phyloP scores from a whole-genome alignment of 2,113 vertebrate genomes.

The Cyprinus carpio region DNA sequence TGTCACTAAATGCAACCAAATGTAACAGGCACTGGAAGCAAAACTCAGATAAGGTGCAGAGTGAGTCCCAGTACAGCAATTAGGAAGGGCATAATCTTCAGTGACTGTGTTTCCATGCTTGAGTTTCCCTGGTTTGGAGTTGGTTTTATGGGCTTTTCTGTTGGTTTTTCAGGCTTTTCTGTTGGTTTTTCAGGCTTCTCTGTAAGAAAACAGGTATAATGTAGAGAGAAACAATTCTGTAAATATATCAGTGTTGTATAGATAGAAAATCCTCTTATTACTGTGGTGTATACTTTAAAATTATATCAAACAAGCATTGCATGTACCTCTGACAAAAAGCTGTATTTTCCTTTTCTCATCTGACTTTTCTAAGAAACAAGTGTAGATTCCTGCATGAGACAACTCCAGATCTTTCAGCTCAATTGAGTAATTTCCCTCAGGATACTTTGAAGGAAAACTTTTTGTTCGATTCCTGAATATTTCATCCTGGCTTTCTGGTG shows the following conservation, averaged over 20 bases:
- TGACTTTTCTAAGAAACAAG: neutral
- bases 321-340: neutral
- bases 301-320: neutral
- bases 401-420: neutral
- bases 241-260: neutral
- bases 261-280: neutral
- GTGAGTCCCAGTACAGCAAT: neutral
- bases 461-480: neutral
- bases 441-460: neutral
- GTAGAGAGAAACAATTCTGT: neutral
- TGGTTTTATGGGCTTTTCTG: neutral
- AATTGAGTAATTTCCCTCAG: neutral
- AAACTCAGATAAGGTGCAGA: neutral
- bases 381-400: neutral
- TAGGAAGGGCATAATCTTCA: neutral
- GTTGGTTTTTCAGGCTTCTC: too few relatives aligned
- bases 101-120: neutral
- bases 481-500: neutral
- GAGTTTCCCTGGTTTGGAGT: neutral
- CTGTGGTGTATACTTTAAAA: neutral
- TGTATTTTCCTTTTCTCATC: neutral
- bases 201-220: neutral
- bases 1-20: neutral
- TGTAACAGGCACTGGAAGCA: neutral
- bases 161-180: neutral